A percentile compares a stretch with the other conserved stretches of the same genome.
These are phyloP conservation scores for Siniperca chuatsi DNA, from an alignment of 2,113 vertebrate genomes.

Conservation along the genomic window DNA sequence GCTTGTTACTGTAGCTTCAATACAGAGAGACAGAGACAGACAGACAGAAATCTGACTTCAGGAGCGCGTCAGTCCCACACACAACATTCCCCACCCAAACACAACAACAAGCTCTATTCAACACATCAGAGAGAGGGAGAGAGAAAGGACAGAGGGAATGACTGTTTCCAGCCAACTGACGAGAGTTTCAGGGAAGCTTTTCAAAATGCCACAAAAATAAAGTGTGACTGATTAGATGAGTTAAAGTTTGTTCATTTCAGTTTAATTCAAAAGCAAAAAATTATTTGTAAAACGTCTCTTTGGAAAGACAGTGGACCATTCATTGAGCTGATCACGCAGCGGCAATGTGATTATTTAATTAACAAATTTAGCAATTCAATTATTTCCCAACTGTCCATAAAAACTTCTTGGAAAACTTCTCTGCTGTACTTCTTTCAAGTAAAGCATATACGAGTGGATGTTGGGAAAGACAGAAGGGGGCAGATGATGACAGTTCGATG, in stretches of 20 bases:
- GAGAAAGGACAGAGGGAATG: neutral
- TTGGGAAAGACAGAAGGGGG: neutral
- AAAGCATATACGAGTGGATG: neutral
- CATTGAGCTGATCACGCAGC: neutral
- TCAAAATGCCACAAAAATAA: slow-evolving; percentile 29
- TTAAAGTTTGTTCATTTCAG: neutral
- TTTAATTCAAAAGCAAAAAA: neutral
- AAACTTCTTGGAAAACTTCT: neutral
- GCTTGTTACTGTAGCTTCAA: slow-evolving; percentile 50
- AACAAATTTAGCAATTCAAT: neutral
- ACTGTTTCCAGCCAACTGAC: slow-evolving; percentile 16
- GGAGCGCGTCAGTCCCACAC: slow-evolving; percentile 75
- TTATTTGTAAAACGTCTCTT: neutral
- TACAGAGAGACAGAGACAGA: neutral
- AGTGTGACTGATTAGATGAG: slow-evolving; percentile 5
- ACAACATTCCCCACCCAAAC: slow-evolving; percentile 78
- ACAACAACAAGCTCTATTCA: slow-evolving; percentile 70
- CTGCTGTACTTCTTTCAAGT: neutral
- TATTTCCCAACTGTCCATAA: neutral
- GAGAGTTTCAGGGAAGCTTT: neutral
- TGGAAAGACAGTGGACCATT: neutral
- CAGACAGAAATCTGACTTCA: slow-evolving; percentile 50
- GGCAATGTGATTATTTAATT: neutral
- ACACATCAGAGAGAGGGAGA: slow-evolving; percentile 12
- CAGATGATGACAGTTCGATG: slow-evolving; percentile 45